Evolutionary conservation across 2,888 invertebrate genomes (phyloP), one percentile per base, ranked within the genome.

Genomic region (Metacarcinus magister): DNA sequence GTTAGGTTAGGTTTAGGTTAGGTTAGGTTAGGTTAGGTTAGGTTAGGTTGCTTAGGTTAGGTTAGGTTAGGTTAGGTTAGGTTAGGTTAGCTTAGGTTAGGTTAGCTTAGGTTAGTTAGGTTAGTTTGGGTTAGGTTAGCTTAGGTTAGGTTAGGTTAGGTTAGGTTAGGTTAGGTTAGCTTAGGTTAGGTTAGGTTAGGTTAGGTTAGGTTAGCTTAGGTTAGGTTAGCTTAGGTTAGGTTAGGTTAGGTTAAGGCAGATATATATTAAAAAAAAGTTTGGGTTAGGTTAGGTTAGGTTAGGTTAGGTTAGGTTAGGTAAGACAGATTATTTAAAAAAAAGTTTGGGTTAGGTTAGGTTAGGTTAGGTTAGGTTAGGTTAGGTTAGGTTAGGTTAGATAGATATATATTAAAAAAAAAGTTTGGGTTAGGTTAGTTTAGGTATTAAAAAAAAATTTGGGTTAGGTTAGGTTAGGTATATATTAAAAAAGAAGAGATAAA

Each of bases 331-430:
- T n/a, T n/a, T n/a, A n/a, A n/a, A n/a, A n/a, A n/a, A n/a, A 44
- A 92, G 92, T 75, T 82, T 93, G 75, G 95, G 92, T 95, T 95
- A 95, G 60, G 92, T 92, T 92, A 92, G 67, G 95, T 92, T 92
- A n/a, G 75, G 90, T 95, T 93, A 93, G 93, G 93, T 95, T 95
- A 93, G 93, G 92, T 54, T 54, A 90, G 95, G 95, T 95, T 95
- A 93, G 93, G 95, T 48, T 95, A 93, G 60, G 87, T 93, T 95
- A 93, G 89, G 93, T 95, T 60, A 95, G 93, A 93, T 93, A 93
- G 32, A 54, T 75, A 43, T 95, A 95, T 13, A 28, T n/a, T n/a
- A n/a, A n/a, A n/a, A n/a, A n/a, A 16, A 13, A 13, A 10, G 8
- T 10, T 54, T 54, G 8, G 54, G 54, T 54, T 54, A 54, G 54